Evolutionary conservation across 2,113 vertebrate species (phyloP).

Genomic region (Neodon shergylaensis): DNA sequence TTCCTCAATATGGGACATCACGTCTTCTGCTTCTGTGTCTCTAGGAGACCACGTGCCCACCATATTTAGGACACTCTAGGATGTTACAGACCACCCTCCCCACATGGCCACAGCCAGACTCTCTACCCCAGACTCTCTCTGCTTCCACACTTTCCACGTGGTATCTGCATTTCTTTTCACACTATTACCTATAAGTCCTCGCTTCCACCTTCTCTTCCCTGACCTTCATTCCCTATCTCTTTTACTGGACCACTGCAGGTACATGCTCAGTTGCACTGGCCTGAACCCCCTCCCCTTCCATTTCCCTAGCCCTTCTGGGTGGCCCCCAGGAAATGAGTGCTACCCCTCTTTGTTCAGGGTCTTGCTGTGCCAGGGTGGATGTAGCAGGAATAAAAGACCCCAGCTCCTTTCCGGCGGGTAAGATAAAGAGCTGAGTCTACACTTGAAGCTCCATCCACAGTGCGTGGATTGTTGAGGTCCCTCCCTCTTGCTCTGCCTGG

Average conservation of each 20-base stretch:
- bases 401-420: too few species aligned
- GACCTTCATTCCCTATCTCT: background rate
- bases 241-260: background rate
- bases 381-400: background rate
- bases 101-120: background rate
- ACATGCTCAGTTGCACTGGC: rapidly evolving
- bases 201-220: background rate
- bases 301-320: background rate
- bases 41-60: rapidly evolving
- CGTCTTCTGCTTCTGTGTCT: background rate
- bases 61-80: background rate
- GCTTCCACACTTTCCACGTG: background rate
- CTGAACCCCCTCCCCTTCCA: background rate
- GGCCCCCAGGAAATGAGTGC: background rate
- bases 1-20: background rate
- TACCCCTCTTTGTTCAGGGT: background rate
- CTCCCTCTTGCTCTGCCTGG: background rate
- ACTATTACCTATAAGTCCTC: background rate
- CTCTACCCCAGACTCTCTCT: too few species aligned
- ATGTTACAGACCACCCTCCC: background rate
- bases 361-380: background rate
- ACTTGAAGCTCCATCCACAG: background rate
- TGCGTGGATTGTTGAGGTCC: background rate
- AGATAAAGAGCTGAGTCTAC: background rate
- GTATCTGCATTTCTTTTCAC: too few species aligned